Conservation (phyloP, 2,113 vertebrate genomes). For the Pongo pygmaeus region DNA sequence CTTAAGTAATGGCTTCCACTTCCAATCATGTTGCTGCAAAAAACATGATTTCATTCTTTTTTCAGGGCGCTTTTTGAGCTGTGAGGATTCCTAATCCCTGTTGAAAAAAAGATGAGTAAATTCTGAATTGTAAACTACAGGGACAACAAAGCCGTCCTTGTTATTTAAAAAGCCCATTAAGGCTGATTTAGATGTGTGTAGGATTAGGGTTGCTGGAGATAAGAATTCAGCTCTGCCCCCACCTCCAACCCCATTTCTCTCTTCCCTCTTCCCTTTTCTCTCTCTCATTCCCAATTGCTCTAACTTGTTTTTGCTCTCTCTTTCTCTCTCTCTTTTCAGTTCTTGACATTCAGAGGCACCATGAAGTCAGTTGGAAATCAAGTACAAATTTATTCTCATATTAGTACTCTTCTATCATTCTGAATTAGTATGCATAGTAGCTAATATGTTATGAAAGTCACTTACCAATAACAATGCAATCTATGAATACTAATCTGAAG, state of each 20-base stretch:
- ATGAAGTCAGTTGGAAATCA: constrained; percentile 16
- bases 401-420: constrained; percentile 56
- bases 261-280: background rate
- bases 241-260: accelerated
- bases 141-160: background rate
- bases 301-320: background rate
- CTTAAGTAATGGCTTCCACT: background rate
- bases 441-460: constrained; percentile 73
- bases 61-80: background rate
- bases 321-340: background rate
- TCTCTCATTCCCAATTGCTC: too few species aligned
- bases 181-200: background rate
- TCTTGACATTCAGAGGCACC: background rate
- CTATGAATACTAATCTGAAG: constrained; percentile 75
- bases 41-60: background rate
- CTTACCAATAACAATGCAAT: constrained; percentile 67
- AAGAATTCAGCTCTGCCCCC: background rate
- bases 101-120: background rate
- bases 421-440: constrained; percentile 64
- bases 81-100: background rate
- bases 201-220: background rate
- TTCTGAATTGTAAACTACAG: background rate
- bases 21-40: background rate
- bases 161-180: background rate
- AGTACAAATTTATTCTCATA: constrained; percentile 49